phyloP scores from a whole-genome alignment of 1,140 invertebrate genomes.

The Probaryconus sp. region DNA sequence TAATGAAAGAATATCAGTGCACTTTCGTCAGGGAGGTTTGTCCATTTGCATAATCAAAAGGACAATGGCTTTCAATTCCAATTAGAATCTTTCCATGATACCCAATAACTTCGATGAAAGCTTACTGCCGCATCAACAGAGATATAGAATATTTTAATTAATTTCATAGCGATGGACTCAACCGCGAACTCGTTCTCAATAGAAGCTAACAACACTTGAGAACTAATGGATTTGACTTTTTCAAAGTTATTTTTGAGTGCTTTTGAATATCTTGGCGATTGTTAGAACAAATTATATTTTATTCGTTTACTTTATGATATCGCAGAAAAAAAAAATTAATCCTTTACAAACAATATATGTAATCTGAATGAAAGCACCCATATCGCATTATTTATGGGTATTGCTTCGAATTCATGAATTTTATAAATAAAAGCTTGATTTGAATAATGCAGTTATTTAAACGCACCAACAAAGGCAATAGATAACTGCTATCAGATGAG shows the following conservation, averaged over 20 bases:
- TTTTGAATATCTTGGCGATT: slow-evolving; percentile 3
- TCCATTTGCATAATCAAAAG: slow-evolving; percentile 44
- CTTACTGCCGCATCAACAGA: slow-evolving; percentile 23
- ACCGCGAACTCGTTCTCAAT: slow-evolving; percentile 15
- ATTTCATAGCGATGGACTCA: slow-evolving; percentile 18
- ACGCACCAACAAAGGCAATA: slow-evolving; percentile 28
- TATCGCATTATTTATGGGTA: too few species aligned
- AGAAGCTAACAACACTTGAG: slow-evolving; percentile 5
- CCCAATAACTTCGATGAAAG: slow-evolving; percentile 45
- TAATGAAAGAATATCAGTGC: slow-evolving; percentile 33
- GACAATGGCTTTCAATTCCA: slow-evolving; percentile 46
- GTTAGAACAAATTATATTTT: slow-evolving; percentile 21
- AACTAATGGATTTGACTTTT: slow-evolving; percentile 33
- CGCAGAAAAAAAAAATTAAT: too few species aligned
- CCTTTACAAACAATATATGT: too few species aligned
- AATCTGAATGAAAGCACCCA: too few species aligned
- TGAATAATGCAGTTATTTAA: slow-evolving; percentile 45
- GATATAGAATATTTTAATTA: slow-evolving; percentile 45
- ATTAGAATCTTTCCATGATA: slow-evolving; percentile 38
- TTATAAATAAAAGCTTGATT: slow-evolving; percentile 28
- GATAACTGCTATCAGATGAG: slow-evolving; percentile 43
- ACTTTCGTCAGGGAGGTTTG: slow-evolving; percentile 13
- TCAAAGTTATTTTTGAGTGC: slow-evolving; percentile 19
- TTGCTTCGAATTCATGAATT: slow-evolving; percentile 7
- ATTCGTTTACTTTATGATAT: too few species aligned